phyloP scores from a whole-genome alignment of 1,140 invertebrate species.

The Diorhabda carinulata region DNA sequence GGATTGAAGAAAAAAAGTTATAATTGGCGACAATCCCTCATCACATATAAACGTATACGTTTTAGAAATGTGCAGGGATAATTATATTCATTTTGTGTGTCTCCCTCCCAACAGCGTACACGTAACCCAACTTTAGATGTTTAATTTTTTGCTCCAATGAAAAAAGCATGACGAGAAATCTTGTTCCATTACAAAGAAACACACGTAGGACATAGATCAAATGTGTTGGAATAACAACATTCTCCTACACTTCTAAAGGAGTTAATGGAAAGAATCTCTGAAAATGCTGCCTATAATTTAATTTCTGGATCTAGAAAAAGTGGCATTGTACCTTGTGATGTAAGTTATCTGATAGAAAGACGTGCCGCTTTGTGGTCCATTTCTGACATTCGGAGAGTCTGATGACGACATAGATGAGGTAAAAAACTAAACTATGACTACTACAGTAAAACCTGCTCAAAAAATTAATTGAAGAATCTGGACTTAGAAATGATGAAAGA shows the following conservation, averaged over 20 bases:
- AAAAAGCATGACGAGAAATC: constrained; percentile 36
- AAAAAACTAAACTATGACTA: too few relatives aligned
- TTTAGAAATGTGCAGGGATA: constrained; percentile 30
- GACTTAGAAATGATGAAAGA: too few relatives aligned
- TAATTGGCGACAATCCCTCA: constrained; percentile 1
- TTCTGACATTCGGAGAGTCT: too few relatives aligned
- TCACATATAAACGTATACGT: constrained; percentile 10
- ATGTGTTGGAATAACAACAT: constrained; percentile 3
- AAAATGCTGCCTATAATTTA: constrained; percentile 6
- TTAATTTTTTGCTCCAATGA: constrained; percentile 44
- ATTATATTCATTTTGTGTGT: constrained; percentile 44
- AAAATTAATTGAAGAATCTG: too few relatives aligned
- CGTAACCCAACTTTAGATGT: constrained; percentile 46
- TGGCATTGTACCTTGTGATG: constrained; percentile 8
- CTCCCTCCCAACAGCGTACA: constrained; percentile 46
- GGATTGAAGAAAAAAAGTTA: constrained; percentile 6
- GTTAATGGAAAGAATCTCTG: constrained; percentile 4
- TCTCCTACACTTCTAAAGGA: background rate
- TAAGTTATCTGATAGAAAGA: background rate
- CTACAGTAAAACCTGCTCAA: too few relatives aligned
- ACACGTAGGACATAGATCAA: constrained; percentile 5
- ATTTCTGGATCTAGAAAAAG: constrained; percentile 9
- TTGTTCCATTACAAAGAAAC: constrained; percentile 31
- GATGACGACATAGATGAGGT: too few relatives aligned
- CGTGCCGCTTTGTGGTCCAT: too few relatives aligned